Base-by-base conservation (phyloP, 2,888 invertebrate species). In the Latrodectus elegans region DNA sequence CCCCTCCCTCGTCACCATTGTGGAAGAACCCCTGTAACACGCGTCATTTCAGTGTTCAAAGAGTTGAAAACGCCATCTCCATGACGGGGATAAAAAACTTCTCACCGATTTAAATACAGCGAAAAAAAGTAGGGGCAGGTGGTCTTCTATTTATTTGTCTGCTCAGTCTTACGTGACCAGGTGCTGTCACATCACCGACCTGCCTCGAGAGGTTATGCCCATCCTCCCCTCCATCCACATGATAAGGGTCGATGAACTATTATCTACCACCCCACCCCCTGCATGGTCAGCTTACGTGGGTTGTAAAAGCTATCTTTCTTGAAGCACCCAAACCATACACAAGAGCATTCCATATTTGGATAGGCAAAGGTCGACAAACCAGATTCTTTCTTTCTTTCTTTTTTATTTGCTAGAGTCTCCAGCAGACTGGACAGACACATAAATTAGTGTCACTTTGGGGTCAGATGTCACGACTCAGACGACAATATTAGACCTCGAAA, bases 341-440 rank as follows among this genome's bases (percentile, higher is more conserved):
- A 55, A 55, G 71, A 70, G 71, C 53, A 38, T 26, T 68, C 67
- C 74, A 64, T 65, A 81, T 68, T 67, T 74, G 77, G 78, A 78
- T 77, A 84, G 81, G 81, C 76, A 78, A 80, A 86, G 80, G 75
- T 86, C 79, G 79, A 71, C 80, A 86, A 86, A 86, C 85, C 71
- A 86, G 75, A 76, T 71, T 65, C 51, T 72, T 67, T 15, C 52
- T 72, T 67, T 15, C 52, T 12, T 67, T 55, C 49, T 76, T 74
- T 76, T 60, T 67, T 22, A 53, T 52, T 53, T 17, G 17, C 26
- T 74, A 71, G 55, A 72, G 60, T 64, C 73, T 64, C 26, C 65
- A 53, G 17, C 22, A 51, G 10, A 65, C 68, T 71, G 80, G 80
- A 86, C 85, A 86, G 76, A 75, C 71, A 52, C 85, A 86, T 86